phyloP scores from a whole-genome alignment of 2,888 invertebrate species.

The Cactoblastis cactorum region DNA sequence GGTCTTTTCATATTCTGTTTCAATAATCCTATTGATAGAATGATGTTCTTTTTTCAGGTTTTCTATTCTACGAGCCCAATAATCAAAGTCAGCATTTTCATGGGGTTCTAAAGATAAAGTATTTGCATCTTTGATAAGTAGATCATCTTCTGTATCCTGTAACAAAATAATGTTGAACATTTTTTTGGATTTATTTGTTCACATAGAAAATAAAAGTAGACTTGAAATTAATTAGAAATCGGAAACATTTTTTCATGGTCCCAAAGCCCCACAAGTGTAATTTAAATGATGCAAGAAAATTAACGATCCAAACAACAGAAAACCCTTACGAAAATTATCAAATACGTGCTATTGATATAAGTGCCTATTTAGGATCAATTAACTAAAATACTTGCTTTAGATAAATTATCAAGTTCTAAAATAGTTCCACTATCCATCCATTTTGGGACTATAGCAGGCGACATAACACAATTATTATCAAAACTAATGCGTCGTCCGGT shows the following conservation, averaged over 20 bases:
- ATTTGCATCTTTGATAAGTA: conserved; percentile 34
- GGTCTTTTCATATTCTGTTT: conserved; percentile 60
- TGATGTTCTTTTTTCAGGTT: conserved; percentile 62
- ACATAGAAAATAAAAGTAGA: too few relatives aligned
- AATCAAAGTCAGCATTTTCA: conserved; percentile 48
- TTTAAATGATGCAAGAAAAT: too few relatives aligned
- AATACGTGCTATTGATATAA: background rate
- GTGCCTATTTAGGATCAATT: background rate
- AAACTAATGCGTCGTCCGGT: conserved; percentile 61
- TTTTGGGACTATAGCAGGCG: conserved; percentile 49
- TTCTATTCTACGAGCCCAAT: conserved; percentile 63
- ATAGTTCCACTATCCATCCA: conserved; percentile 45
- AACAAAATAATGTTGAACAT: too few relatives aligned
- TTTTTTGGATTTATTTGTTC: too few relatives aligned
- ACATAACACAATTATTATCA: conserved; percentile 56
- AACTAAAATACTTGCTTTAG: conserved; percentile 35
- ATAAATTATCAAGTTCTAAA: conserved; percentile 39
- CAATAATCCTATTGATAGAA: conserved; percentile 61
- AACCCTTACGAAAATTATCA: too few relatives aligned
- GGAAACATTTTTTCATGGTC: too few relatives aligned
- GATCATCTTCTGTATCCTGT: conserved; percentile 41
- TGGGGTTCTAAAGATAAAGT: conserved; percentile 30
- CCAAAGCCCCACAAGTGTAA: too few relatives aligned
- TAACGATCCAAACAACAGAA: too few relatives aligned
- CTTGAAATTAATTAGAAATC: too few relatives aligned